Conservation (phyloP, 2,113 vertebrate species). For the Myotis davidii region DNA sequence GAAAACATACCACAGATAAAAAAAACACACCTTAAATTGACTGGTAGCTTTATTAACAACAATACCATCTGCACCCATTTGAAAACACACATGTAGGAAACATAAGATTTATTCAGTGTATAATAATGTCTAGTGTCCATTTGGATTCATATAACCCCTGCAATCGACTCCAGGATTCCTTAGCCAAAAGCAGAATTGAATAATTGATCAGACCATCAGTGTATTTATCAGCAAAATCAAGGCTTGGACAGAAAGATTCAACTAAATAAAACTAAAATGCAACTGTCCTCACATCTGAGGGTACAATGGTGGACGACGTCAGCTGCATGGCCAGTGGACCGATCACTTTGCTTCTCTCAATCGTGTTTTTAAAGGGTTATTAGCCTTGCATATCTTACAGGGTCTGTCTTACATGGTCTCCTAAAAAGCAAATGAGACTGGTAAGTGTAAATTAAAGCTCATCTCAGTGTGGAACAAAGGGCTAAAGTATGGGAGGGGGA, state of each 20-base stretch:
- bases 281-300: neutral
- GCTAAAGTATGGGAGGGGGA: neutral
- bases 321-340: neutral
- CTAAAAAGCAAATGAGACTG: neutral
- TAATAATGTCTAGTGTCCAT: neutral
- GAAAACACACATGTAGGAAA: conserved; percentile 12
- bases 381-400: neutral
- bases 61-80: neutral
- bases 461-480: neutral
- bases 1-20: neutral
- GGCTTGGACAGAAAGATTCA: neutral
- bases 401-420: neutral
- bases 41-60: conserved; percentile 46
- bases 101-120: neutral
- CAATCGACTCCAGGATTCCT: neutral
- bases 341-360: neutral
- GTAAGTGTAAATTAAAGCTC: neutral
- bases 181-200: neutral
- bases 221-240: conserved; percentile 39
- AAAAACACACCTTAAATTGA: neutral
- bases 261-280: conserved; percentile 39
- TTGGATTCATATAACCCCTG: neutral
- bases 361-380: neutral
- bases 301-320: neutral
- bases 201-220: neutral